Base-by-base conservation (phyloP, 92 coral and sea anemone species). In the Nematostella vectensis region DNA sequence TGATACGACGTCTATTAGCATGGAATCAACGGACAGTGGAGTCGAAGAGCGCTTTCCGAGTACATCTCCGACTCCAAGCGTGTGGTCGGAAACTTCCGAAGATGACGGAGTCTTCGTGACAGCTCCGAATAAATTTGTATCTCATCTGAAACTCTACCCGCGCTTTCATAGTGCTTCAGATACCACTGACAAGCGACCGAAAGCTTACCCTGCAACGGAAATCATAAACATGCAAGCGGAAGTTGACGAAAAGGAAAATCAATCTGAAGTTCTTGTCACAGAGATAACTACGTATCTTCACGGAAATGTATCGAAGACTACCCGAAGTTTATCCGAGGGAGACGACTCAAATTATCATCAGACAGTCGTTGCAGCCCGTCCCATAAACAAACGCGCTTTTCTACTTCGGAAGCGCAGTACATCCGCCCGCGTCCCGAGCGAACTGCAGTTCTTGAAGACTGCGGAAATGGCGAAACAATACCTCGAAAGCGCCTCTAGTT, bases 281-380 rank as follows among this genome's bases (percentile, higher is more conserved):
- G 53, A 43, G 43, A 21, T 65, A 55, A 28, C 27, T 38, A 18
- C 67, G 76, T 43, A 54, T 29, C 12, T 37, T 44, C 2, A 48
- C 54, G 24, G 59, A 25, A 16, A 55, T 45, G 50, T 59, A 24
- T 27, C 65, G 53, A 62, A 61, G 25, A 55, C 27, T 42, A 3
- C 28, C 37, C 79, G 75, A 65, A 36, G 65, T 21, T 27, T 47
- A 31, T 45, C 68, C 70, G 85, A 65, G 27, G 57, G 50, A 21
- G 50, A 42, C 18, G 65, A 62, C 48, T 48, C 26, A 43, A 31
- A 33, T 31, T 37, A 57, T 25, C 50, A 67, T 20, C 33, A 59
- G 2, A 56, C 80, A 47, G 67, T 59, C 47, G 61, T 57, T 48
- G 68, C 79, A 0, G 69, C 67, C 29, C 48, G 54, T 36, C 11